A percentile compares a stretch with the other conserved stretches of the same genome.
Evolutionary conservation across 2,113 vertebrate species (phyloP).

Genomic region (Larimichthys polyactis): DNA sequence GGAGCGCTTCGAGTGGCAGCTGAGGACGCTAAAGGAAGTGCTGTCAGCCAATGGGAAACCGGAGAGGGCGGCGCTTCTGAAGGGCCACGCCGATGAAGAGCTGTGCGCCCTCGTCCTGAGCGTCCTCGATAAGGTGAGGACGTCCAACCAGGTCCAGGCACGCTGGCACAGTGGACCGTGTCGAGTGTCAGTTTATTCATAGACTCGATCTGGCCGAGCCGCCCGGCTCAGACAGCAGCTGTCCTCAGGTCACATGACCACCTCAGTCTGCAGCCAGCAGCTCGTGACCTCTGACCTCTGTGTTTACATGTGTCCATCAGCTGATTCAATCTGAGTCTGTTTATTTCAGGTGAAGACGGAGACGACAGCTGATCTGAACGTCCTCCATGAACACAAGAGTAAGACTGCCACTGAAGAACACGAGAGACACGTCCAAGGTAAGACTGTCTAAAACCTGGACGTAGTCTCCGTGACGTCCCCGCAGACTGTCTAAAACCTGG

Average conservation of each 20-base stretch:
- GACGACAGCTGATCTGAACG: conserved; percentile 78
- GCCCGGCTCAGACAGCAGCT: no score
- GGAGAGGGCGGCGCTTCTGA: conserved; percentile 81
- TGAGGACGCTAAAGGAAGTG: conserved; percentile 74
- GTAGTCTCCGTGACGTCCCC: no score
- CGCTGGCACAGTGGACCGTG: no score
- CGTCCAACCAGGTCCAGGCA: neutral
- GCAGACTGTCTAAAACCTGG: no score
- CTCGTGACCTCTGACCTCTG: no score
- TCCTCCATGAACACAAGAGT: conserved; percentile 80
- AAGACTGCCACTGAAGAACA: conserved; percentile 76
- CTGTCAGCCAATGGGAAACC: conserved; percentile 70
- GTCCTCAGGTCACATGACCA: no score
- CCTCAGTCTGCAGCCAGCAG: no score
- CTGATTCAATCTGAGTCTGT: no score
- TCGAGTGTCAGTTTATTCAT: no score
- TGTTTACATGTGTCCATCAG: no score
- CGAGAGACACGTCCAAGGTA: conserved; percentile 83
- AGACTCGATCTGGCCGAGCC: no score
- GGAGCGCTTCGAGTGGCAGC: conserved; percentile 82
- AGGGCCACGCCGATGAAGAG: conserved; percentile 69
- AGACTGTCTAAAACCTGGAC: neutral
- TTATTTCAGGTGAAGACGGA: conserved; percentile 84
- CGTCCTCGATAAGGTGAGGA: conserved; percentile 79
- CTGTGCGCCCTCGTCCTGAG: conserved; percentile 74